phyloP scores from a whole-genome alignment of 2,797 vertebrate genomes.

The Pangasius macronema region DNA sequence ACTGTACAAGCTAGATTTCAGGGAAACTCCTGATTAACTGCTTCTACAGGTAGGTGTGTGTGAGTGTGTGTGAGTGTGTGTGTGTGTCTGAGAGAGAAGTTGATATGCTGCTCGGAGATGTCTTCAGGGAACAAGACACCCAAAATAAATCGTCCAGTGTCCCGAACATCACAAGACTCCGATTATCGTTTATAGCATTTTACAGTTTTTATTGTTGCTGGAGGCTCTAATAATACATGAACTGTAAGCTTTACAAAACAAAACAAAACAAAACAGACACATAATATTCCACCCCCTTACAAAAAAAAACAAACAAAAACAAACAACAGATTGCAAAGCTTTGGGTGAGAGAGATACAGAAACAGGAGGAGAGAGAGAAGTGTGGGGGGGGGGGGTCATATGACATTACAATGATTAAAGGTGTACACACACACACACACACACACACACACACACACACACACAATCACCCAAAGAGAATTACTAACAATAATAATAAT shows the following conservation, averaged over 20 bases:
- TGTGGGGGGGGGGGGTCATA: conserved; percentile 36
- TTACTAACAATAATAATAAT: neutral
- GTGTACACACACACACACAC: too few species aligned
- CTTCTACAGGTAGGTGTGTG: neutral
- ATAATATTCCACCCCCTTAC: conserved; percentile 63
- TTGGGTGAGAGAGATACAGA: conserved; percentile 69
- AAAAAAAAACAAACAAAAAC: conserved; percentile 42
- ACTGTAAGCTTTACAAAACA: conserved; percentile 74
- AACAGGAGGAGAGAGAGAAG: conserved; percentile 37
- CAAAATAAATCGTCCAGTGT: neutral
- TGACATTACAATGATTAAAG: conserved; percentile 41
- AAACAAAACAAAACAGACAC: neutral
- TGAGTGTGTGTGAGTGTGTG: neutral
- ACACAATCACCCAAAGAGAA: neutral
- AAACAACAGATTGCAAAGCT: conserved; percentile 68
- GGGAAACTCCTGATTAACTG: too few species aligned
- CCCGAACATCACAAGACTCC: neutral
- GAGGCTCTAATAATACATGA: conserved; percentile 85
- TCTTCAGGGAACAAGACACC: neutral
- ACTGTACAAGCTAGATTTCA: too few species aligned
- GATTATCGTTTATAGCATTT: conserved; percentile 62
- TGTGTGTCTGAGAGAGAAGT: neutral
- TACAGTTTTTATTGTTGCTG: conserved; percentile 83
- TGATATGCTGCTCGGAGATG: neutral
- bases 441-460: neutral